Conservation (phyloP, 2,797 vertebrate species). For the Muscicapa striata region DNA sequence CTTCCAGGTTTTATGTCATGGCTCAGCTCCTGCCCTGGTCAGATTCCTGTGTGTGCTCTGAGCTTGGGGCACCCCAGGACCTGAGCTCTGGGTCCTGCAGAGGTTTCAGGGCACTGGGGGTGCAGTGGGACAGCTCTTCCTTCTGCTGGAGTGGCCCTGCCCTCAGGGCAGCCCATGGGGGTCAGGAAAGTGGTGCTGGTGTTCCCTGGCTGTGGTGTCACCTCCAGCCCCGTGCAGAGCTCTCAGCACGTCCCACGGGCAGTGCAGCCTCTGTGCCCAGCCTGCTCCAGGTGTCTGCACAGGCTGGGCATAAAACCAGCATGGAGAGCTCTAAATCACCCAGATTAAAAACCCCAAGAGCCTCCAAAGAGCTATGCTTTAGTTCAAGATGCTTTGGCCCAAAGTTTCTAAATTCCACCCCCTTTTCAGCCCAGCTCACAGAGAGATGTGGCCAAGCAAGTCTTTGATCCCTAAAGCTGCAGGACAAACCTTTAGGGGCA, state of each 20-base stretch:
- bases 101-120: not conserved
- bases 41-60: not conserved
- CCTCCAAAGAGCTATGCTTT: not conserved
- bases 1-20: not conserved
- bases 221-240: not conserved
- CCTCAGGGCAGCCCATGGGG: not conserved
- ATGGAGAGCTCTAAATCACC: too few relatives aligned
- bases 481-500: not conserved
- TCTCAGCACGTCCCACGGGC: accelerated
- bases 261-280: not conserved
- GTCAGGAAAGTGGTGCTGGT: not conserved
- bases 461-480: not conserved
- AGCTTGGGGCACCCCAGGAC: not conserved
- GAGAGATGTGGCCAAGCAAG: not conserved
- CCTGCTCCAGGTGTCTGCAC: not conserved
- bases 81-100: not conserved
- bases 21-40: not conserved
- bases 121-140: not conserved
- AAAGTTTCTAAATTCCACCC: not conserved
- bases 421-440: not conserved
- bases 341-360: not conserved
- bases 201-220: not conserved
- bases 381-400: not conserved
- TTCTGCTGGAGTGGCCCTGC: not conserved
- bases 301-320: not conserved